Evolutionary conservation across 2,888 invertebrate genomes (phyloP).

Genomic region (Sesia apiformis): DNA sequence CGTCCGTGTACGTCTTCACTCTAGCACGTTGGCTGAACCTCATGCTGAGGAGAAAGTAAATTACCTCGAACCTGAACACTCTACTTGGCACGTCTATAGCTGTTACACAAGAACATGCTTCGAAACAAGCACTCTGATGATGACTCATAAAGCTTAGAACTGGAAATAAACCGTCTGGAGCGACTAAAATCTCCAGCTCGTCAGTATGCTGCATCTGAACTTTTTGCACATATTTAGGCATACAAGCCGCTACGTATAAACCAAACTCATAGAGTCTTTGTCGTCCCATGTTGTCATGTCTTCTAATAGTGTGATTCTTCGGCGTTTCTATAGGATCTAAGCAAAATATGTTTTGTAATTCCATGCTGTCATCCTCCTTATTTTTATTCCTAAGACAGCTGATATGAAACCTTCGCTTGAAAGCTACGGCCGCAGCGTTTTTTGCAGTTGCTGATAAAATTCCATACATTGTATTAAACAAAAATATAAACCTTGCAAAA

Average conservation of each 20-base stretch:
- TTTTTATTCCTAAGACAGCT: too few species aligned
- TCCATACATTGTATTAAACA: too few species aligned
- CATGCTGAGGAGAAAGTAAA: conserved; percentile 42
- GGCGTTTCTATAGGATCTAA: conserved; percentile 33
- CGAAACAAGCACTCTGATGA: conserved; percentile 57
- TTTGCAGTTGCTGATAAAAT: too few species aligned
- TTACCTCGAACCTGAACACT: conserved; percentile 48
- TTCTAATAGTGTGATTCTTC: conserved; percentile 33
- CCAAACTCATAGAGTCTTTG: conserved; percentile 57
- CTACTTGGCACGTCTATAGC: conserved; percentile 58
- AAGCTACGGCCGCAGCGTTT: too few species aligned
- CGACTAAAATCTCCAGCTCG: conserved; percentile 49
- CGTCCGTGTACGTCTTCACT: conserved; percentile 60
- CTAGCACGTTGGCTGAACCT: conserved; percentile 36
- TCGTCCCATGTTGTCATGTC: conserved; percentile 41
- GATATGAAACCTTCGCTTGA: too few species aligned
- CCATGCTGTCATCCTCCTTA: conserved; percentile 13
- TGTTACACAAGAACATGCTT: conserved; percentile 36
- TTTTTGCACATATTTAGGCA: conserved; percentile 59
- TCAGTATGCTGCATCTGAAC: conserved; percentile 54
- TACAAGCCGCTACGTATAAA: conserved; percentile 51
- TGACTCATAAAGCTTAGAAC: conserved; percentile 45
- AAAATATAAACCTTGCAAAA: too few species aligned
- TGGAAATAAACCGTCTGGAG: conserved; percentile 45
- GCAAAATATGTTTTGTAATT: conserved; percentile 27